A percentile compares a stretch with the other conserved stretches of the same genome.
These are phyloP conservation scores for Grammomys surdaster DNA, from an alignment of 2,113 vertebrate genomes.

Conservation along the genomic window DNA sequence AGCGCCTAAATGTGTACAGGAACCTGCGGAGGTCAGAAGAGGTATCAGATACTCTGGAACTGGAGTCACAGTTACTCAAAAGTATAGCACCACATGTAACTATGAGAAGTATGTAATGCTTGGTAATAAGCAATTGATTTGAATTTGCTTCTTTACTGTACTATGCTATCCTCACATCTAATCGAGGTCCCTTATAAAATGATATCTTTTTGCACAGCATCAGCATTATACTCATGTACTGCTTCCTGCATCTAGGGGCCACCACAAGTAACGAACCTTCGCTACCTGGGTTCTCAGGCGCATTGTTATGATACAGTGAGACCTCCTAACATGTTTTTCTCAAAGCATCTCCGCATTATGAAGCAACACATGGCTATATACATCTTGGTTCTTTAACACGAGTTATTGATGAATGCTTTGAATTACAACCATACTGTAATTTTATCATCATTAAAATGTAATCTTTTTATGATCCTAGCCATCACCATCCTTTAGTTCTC, in stretches of 20 bases:
- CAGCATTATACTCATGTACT: neutral
- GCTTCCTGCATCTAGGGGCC: neutral
- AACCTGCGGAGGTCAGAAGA: neutral
- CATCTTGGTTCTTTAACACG: neutral
- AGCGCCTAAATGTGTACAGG: neutral
- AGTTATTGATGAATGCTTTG: neutral
- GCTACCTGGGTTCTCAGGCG: too few relatives aligned
- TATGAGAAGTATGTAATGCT: neutral
- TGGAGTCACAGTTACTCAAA: neutral
- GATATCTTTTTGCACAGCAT: neutral
- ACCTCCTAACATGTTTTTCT: neutral
- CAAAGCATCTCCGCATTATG: neutral
- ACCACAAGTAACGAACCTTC: neutral
- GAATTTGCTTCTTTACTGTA: neutral
- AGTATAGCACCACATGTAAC: neutral
- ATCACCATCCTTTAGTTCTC: neutral
- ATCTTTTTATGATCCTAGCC: neutral
- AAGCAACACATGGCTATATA: neutral
- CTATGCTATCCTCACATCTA: neutral
- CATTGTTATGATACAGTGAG: neutral
- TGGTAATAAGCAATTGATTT: neutral
- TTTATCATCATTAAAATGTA: conserved; percentile 17
- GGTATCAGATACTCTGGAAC: neutral
- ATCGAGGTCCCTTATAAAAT: neutral
- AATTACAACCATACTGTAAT: neutral